These are phyloP conservation scores for Nipponia nippon DNA, from an alignment of 2,113 vertebrate genomes.

Conservation along the genomic window DNA sequence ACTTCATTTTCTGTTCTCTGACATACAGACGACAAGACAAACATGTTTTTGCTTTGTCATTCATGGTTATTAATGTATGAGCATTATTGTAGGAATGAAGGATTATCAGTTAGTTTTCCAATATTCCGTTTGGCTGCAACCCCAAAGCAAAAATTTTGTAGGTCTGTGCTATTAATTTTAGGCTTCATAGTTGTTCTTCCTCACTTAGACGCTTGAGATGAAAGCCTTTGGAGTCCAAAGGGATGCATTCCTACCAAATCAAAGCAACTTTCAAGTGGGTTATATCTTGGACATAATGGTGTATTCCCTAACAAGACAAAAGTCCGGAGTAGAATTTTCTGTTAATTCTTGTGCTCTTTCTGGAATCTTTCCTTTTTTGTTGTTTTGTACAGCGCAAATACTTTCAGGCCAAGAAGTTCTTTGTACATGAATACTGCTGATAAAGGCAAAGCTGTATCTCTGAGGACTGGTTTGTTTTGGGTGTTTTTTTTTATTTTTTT, in stretches of 20 bases:
- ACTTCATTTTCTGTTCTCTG: neutral
- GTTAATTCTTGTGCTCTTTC: neutral
- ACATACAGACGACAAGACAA: neutral
- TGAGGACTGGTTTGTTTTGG: neutral
- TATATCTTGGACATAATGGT: neutral
- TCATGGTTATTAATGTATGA: neutral
- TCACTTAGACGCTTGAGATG: neutral
- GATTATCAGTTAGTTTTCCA: neutral
- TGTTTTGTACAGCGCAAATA: conserved; percentile 6
- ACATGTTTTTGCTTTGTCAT: neutral
- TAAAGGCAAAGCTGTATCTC: neutral
- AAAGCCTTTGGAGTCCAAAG: neutral
- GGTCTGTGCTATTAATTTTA: neutral
- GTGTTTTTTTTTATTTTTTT: neutral
- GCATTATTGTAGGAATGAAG: neutral
- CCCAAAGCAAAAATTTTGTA: neutral
- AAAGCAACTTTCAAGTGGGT: neutral
- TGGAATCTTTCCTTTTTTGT: neutral
- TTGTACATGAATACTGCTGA: neutral
- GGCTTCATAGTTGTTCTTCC: neutral
- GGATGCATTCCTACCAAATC: neutral
- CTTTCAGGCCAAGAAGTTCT: neutral
- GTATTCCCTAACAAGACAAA: neutral
- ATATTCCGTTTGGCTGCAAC: neutral
- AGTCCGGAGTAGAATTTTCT: neutral